Evolutionary conservation across 2,113 vertebrate genomes (phyloP).

Genomic region (Motacilla alba): DNA sequence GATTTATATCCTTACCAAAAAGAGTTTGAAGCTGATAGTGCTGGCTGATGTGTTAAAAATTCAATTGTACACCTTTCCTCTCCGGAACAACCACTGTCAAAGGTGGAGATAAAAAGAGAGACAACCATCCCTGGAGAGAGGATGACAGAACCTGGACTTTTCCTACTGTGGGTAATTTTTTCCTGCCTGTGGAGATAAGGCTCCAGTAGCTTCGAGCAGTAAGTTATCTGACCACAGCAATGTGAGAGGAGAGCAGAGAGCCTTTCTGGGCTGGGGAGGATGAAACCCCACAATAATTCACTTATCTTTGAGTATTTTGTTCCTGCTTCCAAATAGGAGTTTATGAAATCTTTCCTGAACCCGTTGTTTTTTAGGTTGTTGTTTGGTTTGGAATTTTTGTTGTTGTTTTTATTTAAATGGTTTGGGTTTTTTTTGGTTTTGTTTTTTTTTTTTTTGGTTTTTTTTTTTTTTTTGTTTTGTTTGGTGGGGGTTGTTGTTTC

Average conservation of each 20-base stretch:
- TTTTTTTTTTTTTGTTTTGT: background rate
- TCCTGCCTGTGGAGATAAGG: background rate
- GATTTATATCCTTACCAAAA: background rate
- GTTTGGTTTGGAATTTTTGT: background rate
- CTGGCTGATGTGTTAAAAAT: background rate
- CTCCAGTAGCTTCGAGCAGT: background rate
- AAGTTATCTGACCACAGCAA: background rate
- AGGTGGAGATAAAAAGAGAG: background rate
- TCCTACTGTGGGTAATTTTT: background rate
- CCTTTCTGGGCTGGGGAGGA: background rate
- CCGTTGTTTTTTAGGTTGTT: too few relatives aligned
- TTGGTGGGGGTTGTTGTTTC: background rate
- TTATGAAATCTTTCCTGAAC: background rate
- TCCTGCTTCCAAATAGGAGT: background rate
- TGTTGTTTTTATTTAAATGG: too few relatives aligned
- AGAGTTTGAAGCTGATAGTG: background rate
- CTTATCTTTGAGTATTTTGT: background rate
- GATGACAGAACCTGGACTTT: background rate
- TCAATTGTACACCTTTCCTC: background rate
- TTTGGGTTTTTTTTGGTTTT: background rate
- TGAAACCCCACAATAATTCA: background rate
- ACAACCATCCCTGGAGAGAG: too few relatives aligned
- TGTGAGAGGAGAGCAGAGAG: background rate
- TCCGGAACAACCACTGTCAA: rapidly evolving
- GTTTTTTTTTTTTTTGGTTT: background rate